Conservation (phyloP, 2,113 vertebrate genomes). For the Actinemys pallida region DNA sequence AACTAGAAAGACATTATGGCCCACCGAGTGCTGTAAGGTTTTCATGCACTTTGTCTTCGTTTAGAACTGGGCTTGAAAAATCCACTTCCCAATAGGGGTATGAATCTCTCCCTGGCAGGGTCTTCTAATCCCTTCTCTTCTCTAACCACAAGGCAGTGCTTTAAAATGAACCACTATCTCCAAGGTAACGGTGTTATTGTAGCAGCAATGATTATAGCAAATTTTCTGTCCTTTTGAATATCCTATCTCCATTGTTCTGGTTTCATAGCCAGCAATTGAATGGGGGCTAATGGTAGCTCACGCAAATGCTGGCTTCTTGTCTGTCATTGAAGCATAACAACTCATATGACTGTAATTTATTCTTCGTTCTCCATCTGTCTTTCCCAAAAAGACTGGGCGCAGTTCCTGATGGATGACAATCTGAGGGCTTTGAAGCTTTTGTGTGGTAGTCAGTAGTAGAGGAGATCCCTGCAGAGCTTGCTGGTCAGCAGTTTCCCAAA, state of each 20-base stretch:
- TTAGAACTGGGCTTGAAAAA: background rate
- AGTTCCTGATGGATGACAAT: background rate
- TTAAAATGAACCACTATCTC: background rate
- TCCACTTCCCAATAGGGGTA: background rate
- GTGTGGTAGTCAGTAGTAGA: background rate
- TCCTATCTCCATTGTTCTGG: fast-evolving
- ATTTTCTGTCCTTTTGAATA: fast-evolving
- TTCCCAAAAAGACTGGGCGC: background rate
- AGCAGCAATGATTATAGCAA: background rate
- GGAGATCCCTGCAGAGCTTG: background rate
- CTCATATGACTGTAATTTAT: background rate
- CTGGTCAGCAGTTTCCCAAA: background rate
- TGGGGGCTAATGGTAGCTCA: fast-evolving
- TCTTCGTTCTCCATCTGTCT: background rate
- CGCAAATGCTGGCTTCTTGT: fast-evolving
- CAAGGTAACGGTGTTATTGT: background rate
- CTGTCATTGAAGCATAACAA: fast-evolving
- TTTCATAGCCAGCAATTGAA: background rate
- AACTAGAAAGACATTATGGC: background rate
- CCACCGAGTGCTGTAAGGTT: background rate
- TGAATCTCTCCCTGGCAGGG: background rate
- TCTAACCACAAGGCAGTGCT: background rate
- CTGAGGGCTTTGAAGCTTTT: background rate
- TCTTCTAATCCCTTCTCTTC: background rate
- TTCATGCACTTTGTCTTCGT: background rate